These are phyloP conservation scores for Eilema griseolum DNA, from an alignment of 2,888 invertebrate species.

Conservation along the genomic window DNA sequence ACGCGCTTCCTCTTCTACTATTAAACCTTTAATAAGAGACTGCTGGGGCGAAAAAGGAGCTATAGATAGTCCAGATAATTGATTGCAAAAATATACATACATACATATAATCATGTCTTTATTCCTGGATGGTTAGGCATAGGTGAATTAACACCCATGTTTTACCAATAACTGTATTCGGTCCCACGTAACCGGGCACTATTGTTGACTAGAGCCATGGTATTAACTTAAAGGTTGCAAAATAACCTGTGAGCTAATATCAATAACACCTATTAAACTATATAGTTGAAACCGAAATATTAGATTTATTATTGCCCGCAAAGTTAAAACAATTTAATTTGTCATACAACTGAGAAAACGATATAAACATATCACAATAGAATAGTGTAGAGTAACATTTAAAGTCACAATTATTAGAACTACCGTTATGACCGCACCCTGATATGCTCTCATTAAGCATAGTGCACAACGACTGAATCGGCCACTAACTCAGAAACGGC, in stretches of 20 bases:
- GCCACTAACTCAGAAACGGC: conserved; percentile 57
- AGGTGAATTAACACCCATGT: too few relatives aligned
- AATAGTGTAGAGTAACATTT: conserved; percentile 29
- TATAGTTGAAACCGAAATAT: not conserved
- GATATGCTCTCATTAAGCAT: conserved; percentile 62
- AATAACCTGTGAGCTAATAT: not conserved
- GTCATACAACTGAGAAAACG: conserved; percentile 13
- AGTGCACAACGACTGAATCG: conserved; percentile 58
- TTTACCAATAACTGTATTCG: too few relatives aligned
- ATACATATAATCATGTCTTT: too few relatives aligned
- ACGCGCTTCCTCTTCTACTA: too few relatives aligned
- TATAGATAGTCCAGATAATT: not conserved
- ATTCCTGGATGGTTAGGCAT: too few relatives aligned
- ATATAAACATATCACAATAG: conserved; percentile 42
- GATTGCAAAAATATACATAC: too few relatives aligned
- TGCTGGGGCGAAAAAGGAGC: not conserved
- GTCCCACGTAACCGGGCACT: too few relatives aligned
- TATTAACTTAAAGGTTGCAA: too few relatives aligned
- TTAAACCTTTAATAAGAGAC: too few relatives aligned
- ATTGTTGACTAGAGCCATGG: too few relatives aligned
- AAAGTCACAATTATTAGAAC: conserved; percentile 56
- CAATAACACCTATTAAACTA: not conserved
- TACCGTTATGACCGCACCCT: conserved; percentile 59
- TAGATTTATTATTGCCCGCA: not conserved
- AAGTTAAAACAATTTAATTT: not conserved